Base-by-base conservation (phyloP, 2,797 vertebrate species). In the Coendou prehensilis region DNA sequence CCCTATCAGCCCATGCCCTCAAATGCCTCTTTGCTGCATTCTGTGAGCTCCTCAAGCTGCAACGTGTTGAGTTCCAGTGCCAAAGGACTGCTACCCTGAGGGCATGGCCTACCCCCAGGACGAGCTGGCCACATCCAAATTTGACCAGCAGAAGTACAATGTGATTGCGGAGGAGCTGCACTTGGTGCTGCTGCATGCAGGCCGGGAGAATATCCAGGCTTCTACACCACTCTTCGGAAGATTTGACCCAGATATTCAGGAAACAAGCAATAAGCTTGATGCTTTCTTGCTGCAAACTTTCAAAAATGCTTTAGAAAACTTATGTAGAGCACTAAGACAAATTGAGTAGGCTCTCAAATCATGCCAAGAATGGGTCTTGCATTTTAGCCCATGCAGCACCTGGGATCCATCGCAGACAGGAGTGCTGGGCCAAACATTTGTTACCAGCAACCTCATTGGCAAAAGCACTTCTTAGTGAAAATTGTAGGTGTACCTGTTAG, bases 181-280 rank as follows among this genome's bases (percentile, higher is more conserved):
- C 0, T 96, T 97, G 2, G 98, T 99, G 97, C 98, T 99, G 94
- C 97, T 98, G n/a, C 97, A 95, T 83, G 99, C 99, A 5, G 99
- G 99, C 2, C 99, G 99, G 91, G 98, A 98, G 0, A 98, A 98
- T 59, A 98, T 99, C 90, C 98, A 98, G 82, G 99, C 99, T 89
- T 99, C 99, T 96, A 99, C 99, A 0, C 99, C 99, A 0, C 97
- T 99, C 73, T 99, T 98, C 20, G 99, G 99, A 5, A 98, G 98
- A 87, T 99, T 99, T 0, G 99, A 99, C 50, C 98, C 99, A 28
- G 99, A 99, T 61, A 98, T 99, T 94, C 98, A 99, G n/a, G 99
- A 99, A 98, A 99, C 99, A 0, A 99, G 99, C 96, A 99, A 99
- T 0, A 99, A 99, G 98, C 98, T 99, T 9, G 99, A 99, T 9